phyloP scores from a whole-genome alignment of 2,113 vertebrate species.

The human region GRCh38 chr1:217941001-217941500 shows the following conservation, averaged over 20 bases:
- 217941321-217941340: neutral
- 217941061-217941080: neutral
- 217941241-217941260: neutral
- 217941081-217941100: neutral
- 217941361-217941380: neutral
- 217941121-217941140: neutral
- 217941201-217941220: neutral
- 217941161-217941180: neutral
- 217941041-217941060: neutral
- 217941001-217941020: neutral
- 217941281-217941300: neutral
- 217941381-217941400: neutral
- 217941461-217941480: neutral
- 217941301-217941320: neutral
- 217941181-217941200: neutral
- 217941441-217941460: neutral
- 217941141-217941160: neutral
- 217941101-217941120: neutral
- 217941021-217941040: neutral
- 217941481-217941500: neutral
- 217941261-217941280: neutral
- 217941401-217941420: neutral
- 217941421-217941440: neutral
- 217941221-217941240: neutral
- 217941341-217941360: neutral